Percentiles rank a stretch among this genome's conserved stretches.
phyloP scores from a whole-genome alignment of 2,888 invertebrate species.

The Cryptocheilus praepositus region DNA sequence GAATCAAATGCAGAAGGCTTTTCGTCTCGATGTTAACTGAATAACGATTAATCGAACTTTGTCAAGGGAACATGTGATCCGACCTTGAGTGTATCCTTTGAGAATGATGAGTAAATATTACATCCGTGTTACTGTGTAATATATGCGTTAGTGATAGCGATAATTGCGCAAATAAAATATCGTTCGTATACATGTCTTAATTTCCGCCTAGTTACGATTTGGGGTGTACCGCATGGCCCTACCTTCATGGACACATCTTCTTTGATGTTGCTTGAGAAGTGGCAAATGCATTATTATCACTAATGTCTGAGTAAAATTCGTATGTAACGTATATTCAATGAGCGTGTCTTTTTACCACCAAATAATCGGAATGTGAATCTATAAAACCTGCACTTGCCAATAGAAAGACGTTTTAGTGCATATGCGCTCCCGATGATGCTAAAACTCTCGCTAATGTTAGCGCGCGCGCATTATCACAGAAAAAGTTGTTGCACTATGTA shows the following conservation, averaged over 20 bases:
- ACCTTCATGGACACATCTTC: no score
- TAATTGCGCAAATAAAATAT: constrained; percentile 24
- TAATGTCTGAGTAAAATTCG: constrained; percentile 18
- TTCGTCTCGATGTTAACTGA: constrained; percentile 2
- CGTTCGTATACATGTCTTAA: constrained; percentile 1
- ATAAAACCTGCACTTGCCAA: constrained; percentile 12
- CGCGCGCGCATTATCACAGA: constrained; percentile 39
- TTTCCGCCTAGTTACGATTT: no score
- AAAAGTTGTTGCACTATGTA: constrained; percentile 35
- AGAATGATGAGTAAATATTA: not conserved
- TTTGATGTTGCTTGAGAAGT: no score
- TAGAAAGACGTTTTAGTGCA: constrained; percentile 16
- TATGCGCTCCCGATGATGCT: constrained; percentile 8
- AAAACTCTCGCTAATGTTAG: constrained; percentile 18
- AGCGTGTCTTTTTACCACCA: constrained; percentile 21
- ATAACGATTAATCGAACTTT: not conserved
- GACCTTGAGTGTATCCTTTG: constrained; percentile 4
- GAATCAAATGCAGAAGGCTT: constrained; percentile 14
- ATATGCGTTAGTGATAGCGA: not conserved
- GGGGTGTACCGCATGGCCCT: no score
- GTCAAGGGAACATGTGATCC: no score
- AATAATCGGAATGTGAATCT: constrained; percentile 25
- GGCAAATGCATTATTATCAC: no score
- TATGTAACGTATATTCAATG: not conserved
- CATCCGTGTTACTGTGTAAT: constrained; percentile 14